Conservation (phyloP, 2,113 vertebrate genomes). For the Nannospalax galili region DNA sequence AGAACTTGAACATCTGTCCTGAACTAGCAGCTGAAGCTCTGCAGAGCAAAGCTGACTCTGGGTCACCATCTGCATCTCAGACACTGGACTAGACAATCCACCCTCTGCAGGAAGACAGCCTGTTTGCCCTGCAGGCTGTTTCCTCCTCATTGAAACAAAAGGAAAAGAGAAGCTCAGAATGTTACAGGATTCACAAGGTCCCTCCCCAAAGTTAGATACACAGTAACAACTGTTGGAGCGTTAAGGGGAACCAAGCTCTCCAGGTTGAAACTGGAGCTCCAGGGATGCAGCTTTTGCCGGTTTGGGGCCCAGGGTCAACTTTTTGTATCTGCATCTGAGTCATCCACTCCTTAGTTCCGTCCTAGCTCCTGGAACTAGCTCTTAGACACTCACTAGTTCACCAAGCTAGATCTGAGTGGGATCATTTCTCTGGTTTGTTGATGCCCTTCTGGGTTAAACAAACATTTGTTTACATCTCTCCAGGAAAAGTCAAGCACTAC, state of each 20-base stretch:
- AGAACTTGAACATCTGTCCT: not conserved
- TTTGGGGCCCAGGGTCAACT: too few relatives aligned
- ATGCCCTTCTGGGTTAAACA: not conserved
- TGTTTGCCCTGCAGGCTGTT: not conserved
- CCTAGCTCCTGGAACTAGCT: not conserved
- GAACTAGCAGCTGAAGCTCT: not conserved
- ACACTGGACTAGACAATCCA: not conserved
- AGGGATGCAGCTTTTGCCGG: not conserved
- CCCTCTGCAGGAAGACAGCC: not conserved
- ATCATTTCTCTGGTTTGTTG: not conserved
- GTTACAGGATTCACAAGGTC: not conserved
- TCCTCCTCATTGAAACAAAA: not conserved
- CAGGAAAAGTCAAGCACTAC: not conserved
- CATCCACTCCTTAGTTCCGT: too few relatives aligned
- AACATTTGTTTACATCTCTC: not conserved
- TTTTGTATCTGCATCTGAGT: not conserved
- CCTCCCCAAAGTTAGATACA: not conserved
- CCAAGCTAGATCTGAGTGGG: not conserved
- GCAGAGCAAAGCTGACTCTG: fast-evolving
- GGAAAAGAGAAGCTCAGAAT: not conserved
- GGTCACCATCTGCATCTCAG: fast-evolving
- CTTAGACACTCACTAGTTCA: not conserved
- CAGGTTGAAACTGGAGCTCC: not conserved
- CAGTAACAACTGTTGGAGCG: not conserved
- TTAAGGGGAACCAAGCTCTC: not conserved